A percentile compares a stretch with the other conserved stretches of the same genome.
These are phyloP conservation scores for Hydrolagus colliei DNA, from an alignment of 2,797 vertebrate genomes.

Conservation along the genomic window DNA sequence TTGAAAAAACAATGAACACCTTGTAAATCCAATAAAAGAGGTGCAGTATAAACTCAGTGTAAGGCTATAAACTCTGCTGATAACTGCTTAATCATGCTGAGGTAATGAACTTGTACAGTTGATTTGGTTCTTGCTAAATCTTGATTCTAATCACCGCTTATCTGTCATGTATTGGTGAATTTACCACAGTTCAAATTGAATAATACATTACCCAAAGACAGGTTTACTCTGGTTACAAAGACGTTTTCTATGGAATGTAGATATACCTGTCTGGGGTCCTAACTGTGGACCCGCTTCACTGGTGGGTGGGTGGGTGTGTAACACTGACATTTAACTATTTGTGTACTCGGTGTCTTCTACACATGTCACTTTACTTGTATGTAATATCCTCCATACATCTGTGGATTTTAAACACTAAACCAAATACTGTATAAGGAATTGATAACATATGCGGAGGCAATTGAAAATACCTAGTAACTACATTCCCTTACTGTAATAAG, in stretches of 20 bases:
- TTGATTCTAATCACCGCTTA: not conserved
- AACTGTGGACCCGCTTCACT: not conserved
- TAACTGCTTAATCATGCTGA: not conserved
- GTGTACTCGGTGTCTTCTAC: not conserved
- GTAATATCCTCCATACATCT: not conserved
- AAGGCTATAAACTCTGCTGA: not conserved
- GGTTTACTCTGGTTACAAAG: conserved; percentile 10
- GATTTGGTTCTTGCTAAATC: not conserved
- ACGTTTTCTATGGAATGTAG: conserved; percentile 18
- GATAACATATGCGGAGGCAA: not conserved
- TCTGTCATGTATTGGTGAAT: not conserved
- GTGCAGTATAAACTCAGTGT: not conserved
- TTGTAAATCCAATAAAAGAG: too few relatives aligned
- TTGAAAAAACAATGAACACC: too few relatives aligned
- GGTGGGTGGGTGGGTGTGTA: not conserved
- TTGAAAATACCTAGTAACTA: not conserved
- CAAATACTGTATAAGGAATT: not conserved
- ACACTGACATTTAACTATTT: conserved; percentile 4
- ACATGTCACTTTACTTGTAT: not conserved
- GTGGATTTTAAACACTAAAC: not conserved
- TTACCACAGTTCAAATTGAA: not conserved
- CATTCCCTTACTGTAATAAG: not conserved
- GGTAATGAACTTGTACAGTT: not conserved
- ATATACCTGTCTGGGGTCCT: conserved; percentile 2
- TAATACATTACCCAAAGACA: not conserved